These are phyloP conservation scores for Philopotamus ludificatus DNA, from an alignment of 1,140 invertebrate genomes.

Conservation along the genomic window DNA sequence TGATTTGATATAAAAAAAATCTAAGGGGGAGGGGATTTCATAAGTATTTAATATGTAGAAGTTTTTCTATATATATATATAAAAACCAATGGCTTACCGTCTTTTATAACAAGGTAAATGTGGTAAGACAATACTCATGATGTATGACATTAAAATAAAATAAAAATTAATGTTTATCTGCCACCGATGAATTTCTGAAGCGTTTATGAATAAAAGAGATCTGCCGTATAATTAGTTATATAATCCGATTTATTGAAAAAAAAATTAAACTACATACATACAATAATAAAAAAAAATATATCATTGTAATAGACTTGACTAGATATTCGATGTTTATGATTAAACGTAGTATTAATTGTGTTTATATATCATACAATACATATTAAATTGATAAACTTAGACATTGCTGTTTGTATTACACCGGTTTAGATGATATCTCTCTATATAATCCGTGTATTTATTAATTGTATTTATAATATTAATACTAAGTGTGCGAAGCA, in stretches of 20 bases:
- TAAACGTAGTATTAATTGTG: not conserved
- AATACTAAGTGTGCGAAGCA: not conserved
- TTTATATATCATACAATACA: not conserved
- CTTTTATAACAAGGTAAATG: not conserved
- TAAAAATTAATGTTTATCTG: not conserved
- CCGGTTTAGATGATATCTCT: too few species aligned
- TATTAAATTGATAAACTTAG: not conserved
- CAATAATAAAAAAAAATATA: not conserved
- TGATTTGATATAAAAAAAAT: not conserved
- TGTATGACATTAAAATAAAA: not conserved
- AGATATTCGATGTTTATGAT: not conserved
- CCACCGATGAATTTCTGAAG: not conserved
- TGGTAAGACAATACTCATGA: not conserved
- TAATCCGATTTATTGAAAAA: not conserved
- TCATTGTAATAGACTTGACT: not conserved
- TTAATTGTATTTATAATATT: not conserved
- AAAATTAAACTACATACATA: not conserved
- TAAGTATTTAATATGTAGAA: not conserved
- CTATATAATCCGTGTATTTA: not conserved
- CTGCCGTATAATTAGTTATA: not conserved
- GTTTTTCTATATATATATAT: not conserved
- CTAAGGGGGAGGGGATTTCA: not conserved
- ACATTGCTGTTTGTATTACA: too few species aligned
- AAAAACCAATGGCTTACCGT: not conserved
- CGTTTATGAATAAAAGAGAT: not conserved